phyloP scores from a whole-genome alignment of 2,888 invertebrate genomes.

The Drosophila mettleri region DNA sequence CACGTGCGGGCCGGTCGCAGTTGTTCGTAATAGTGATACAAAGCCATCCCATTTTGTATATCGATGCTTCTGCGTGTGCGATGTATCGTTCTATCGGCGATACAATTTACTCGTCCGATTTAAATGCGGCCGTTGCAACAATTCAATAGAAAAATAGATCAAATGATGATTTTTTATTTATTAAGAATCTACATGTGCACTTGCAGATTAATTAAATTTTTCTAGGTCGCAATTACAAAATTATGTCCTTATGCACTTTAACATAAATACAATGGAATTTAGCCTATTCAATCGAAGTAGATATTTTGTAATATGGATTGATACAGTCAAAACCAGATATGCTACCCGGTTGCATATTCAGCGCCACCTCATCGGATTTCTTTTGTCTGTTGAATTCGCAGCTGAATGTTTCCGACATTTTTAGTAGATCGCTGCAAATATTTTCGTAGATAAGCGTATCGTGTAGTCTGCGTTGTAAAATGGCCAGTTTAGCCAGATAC shows the following conservation, averaged over 20 bases:
- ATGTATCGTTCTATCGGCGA: constrained; percentile 31
- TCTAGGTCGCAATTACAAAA: too few species aligned
- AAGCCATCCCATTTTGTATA: constrained; percentile 1
- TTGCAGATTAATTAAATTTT: too few species aligned
- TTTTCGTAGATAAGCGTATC: constrained; percentile 40
- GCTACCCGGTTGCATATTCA: constrained; percentile 56
- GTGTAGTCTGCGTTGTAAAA: constrained; percentile 48
- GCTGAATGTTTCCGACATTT: constrained; percentile 50
- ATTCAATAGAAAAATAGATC: neutral
- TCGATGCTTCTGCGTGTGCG: constrained; percentile 18
- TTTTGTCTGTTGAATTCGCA: constrained; percentile 15
- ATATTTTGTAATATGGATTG: constrained; percentile 28
- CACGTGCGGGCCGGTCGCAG: constrained; percentile 57
- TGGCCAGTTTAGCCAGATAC: constrained; percentile 47
- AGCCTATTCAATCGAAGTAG: neutral
- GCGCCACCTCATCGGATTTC: constrained; percentile 25
- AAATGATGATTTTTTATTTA: too few species aligned
- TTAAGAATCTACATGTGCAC: too few species aligned
- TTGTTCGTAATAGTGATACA: constrained; percentile 49
- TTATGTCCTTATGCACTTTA: too few species aligned
- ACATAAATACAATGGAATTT: neutral
- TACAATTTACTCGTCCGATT: neutral
- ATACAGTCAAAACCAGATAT: constrained; percentile 47
- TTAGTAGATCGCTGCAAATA: constrained; percentile 37
- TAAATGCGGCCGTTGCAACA: neutral